phyloP scores from a whole-genome alignment of 2,113 vertebrate species.

The Ptyas mucosa region DNA sequence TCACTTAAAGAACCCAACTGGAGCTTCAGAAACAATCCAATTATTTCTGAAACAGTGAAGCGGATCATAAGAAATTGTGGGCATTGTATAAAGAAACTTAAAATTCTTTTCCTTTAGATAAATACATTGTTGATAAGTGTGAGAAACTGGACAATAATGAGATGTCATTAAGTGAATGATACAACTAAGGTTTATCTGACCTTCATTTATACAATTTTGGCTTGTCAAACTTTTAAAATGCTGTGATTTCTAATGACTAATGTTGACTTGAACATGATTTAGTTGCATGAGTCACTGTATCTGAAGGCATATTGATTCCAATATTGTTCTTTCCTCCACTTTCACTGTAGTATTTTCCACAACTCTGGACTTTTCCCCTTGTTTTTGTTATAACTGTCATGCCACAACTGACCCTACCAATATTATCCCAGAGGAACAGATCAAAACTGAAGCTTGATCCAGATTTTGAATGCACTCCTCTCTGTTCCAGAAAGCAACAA shows the following conservation, averaged over 20 bases:
- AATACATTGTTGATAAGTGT: neutral
- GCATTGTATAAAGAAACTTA: neutral
- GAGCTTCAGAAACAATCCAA: neutral
- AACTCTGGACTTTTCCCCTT: neutral
- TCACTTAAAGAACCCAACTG: neutral
- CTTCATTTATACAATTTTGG: neutral
- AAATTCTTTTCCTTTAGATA: neutral
- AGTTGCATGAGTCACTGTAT: neutral
- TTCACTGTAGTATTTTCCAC: neutral
- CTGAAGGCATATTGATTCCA: neutral
- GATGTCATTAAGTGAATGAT: neutral
- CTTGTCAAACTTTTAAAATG: neutral
- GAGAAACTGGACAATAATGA: neutral
- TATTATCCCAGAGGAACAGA: neutral
- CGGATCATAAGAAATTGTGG: neutral
- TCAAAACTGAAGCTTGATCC: neutral
- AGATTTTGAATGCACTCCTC: neutral
- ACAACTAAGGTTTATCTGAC: neutral
- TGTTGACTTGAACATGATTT: neutral
- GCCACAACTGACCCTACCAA: neutral
- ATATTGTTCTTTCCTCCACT: neutral
- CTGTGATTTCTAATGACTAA: neutral
- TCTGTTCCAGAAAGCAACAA: neutral
- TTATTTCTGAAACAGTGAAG: neutral
- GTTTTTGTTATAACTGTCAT: neutral